Evolutionary conservation across 2,888 invertebrate genomes (phyloP).

Genomic region (Zygogramma bicolorata): DNA sequence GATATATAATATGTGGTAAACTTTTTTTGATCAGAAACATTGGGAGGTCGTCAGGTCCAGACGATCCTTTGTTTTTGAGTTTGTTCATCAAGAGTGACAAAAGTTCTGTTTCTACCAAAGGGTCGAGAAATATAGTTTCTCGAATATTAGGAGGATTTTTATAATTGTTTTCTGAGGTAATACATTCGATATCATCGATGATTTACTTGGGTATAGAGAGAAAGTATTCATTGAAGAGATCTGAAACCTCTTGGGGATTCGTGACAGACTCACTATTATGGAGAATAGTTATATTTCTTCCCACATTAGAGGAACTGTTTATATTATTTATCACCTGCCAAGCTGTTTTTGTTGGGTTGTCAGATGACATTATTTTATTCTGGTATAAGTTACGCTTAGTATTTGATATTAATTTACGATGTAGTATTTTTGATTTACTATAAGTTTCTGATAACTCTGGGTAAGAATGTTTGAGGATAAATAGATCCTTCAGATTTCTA

Average conservation of each 20-base stretch:
- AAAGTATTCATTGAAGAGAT: neutral
- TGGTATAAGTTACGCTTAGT: neutral
- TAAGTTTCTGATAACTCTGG: neutral
- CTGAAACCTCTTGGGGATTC: neutral
- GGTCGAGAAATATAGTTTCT: neutral
- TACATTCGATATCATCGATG: neutral
- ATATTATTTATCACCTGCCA: conserved; percentile 4
- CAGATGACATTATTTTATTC: conserved; percentile 7
- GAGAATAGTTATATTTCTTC: neutral
- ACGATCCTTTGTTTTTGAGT: neutral
- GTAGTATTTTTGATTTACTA: neutral
- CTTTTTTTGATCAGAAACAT: neutral
- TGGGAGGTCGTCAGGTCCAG: neutral
- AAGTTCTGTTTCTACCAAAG: neutral
- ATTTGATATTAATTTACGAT: neutral
- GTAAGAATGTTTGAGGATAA: neutral
- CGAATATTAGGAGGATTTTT: neutral
- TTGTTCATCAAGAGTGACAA: neutral
- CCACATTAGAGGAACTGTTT: neutral
- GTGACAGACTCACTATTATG: neutral
- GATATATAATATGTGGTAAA: neutral
- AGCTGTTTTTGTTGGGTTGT: conserved; percentile 8
- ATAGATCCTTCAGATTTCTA: neutral
- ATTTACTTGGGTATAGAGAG: neutral
- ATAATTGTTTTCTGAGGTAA: neutral